Evolutionary conservation across 2,797 vertebrate genomes (phyloP), one percentile per base, ranked within the genome.

Genomic region (Galaxias olidus): DNA sequence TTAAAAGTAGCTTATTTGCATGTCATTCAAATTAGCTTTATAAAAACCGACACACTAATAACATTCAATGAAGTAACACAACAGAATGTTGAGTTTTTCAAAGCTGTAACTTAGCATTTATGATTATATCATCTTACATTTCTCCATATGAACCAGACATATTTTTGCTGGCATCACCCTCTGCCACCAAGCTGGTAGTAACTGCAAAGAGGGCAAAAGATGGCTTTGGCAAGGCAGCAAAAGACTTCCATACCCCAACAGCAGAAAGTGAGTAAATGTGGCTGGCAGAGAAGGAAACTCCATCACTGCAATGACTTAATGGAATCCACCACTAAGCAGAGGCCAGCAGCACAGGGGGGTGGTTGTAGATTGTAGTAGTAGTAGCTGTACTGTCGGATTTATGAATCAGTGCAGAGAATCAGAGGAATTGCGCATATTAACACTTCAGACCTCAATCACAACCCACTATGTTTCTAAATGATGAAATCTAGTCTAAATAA

Each of bases 361-460:
- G 59, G 51, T 63, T 53, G 45, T 61, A 0, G n/a, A n/a, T n/a
- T n/a, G 11, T 18, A 20, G n/a, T 41, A 50, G 55, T 51, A 59
- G 61, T 53, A 14, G 55, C 9, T 15, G 55, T 50, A 59, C 56
- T 59, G 4, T 61, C 48, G 11, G 48, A 52, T 64, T 78, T 68
- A 74, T 81, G 78, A 81, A 83, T 79, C 74, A 83, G 73, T 51
- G 47, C 48, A 52, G 61, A 58, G 63, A 49, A 66, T 53, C 15
- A 60, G 44, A 59, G 66, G 70, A 50, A 76, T 74, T 59, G 74
- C 60, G n/a, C n/a, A n/a, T n/a, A n/a, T n/a, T n/a, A n/a, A n/a
- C n/a, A n/a, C n/a, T n/a, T n/a, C n/a, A n/a, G n/a, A n/a, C n/a
- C n/a, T n/a, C n/a, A n/a, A n/a, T n/a, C n/a, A n/a, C n/a, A n/a